Base-by-base conservation (phyloP, 2,888 invertebrate genomes). In the Mimumesa dahlbomi region DNA sequence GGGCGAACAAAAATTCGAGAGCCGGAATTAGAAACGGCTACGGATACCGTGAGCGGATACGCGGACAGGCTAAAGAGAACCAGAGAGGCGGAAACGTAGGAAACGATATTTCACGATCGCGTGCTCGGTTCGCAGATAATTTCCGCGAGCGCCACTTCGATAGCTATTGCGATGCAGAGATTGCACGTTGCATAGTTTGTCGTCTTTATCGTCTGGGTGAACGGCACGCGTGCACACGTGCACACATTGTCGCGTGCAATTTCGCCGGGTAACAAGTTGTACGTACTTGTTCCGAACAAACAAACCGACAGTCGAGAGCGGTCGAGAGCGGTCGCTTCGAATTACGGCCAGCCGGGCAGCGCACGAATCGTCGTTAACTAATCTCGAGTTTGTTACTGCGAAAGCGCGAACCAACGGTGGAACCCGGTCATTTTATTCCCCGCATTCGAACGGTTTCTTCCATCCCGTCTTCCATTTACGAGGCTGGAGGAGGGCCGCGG, bases 111-210 rank as follows among this genome's bases (percentile, higher is more conserved):
- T 74, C 73, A 71, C 69, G 73, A 80, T 81, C 70, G 77, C 78
- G 79, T 79, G 83, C 61, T 71, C 72, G 36, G 49, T 42, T 3
- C 46, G 72, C 70, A 76, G 81, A 83, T 83, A 83, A 83, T 83
- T 83, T 77, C 70, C 69, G 66, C 58, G 52, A 67, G 16, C 34
- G 73, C 67, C 76, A 69, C 72, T 75, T 70, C 75, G 74, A 77
- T 77, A 75, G 57, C 73, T 62, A 73, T 77, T 79, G 72, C 73
- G 40, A 64, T 46, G 67, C 66, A 45, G 61, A 72, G 72, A 79
- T 76, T 79, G 75, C 77, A 69, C 57, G 74, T 73, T 72, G 74
- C 62, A 57, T 65, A 72, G 73, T 81, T 83, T 74, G 77, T 83
- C 81, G 80, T 79, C 70, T 80, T 81, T 80, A 81, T 82, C 77